Conservation (phyloP, 2,113 vertebrate species). For the Anhinga rufa region DNA sequence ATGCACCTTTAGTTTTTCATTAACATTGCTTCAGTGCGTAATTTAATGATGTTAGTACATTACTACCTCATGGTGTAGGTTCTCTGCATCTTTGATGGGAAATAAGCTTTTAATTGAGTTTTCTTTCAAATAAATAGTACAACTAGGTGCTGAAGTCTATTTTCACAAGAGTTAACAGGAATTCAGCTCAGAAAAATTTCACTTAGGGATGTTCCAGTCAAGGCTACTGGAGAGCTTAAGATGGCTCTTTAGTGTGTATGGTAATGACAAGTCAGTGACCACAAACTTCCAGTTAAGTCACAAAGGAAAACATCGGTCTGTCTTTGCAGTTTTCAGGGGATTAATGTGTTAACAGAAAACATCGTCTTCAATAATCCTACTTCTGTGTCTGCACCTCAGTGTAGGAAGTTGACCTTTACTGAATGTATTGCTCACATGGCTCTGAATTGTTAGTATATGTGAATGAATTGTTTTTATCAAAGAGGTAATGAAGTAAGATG, state of each 20-base stretch:
- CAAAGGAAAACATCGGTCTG: not conserved
- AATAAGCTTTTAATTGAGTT: not conserved
- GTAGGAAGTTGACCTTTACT: constrained; percentile 1
- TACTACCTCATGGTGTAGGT: not conserved
- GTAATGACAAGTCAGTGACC: not conserved
- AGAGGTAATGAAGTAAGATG: not conserved
- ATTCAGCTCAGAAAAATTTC: not conserved
- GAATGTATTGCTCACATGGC: not conserved
- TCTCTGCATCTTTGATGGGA: not conserved
- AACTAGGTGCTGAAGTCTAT: not conserved
- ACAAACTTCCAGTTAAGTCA: not conserved
- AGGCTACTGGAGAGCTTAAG: not conserved
- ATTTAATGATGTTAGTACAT: not conserved
- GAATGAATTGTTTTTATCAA: not conserved
- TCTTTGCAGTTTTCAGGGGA: not conserved
- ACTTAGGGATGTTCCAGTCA: not conserved
- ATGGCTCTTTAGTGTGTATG: not conserved
- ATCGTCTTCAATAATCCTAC: not conserved
- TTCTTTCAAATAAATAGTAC: not conserved
- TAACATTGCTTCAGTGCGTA: not conserved
- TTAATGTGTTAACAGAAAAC: not conserved
- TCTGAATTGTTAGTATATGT: not conserved
- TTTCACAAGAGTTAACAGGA: not conserved
- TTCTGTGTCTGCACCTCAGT: not conserved
- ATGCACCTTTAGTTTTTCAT: not conserved